These are phyloP conservation scores for Tipula confusa DNA, from an alignment of 2,888 invertebrate species.

Conservation along the genomic window DNA sequence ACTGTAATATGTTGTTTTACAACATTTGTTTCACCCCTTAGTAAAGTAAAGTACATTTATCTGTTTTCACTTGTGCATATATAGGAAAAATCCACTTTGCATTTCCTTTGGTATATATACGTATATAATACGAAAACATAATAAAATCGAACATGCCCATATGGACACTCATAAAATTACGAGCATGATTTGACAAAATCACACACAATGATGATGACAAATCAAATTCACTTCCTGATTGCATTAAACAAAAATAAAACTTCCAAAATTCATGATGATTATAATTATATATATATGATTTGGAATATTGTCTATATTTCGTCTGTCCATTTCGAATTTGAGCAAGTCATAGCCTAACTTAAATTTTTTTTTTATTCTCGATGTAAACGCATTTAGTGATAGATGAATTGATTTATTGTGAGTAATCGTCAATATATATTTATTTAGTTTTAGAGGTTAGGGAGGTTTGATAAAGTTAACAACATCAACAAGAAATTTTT, in stretches of 20 bases:
- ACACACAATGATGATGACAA: not conserved
- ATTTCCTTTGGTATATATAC: not conserved
- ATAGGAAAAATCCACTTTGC: conserved; percentile 16
- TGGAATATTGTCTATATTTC: not conserved
- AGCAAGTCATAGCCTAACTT: not conserved
- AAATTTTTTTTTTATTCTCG: not conserved
- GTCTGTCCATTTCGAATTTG: not conserved
- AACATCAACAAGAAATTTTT: not conserved
- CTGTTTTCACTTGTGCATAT: not conserved
- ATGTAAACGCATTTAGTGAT: not conserved
- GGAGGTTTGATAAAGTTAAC: conserved; percentile 20
- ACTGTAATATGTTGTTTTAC: not conserved
- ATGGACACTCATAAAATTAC: conserved; percentile 16
- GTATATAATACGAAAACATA: too few relatives aligned
- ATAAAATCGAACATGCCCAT: conserved; percentile 12
- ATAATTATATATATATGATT: not conserved
- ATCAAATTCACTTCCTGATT: conserved; percentile 20
- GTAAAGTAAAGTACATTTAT: not conserved
- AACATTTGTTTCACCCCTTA: not conserved
- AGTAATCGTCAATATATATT: not conserved
- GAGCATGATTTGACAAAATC: not conserved
- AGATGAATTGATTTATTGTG: conserved; percentile 3
- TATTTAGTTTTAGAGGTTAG: not conserved
- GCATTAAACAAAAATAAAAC: not conserved
- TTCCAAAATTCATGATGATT: conserved; percentile 3